phyloP scores from a whole-genome alignment of 35 echinoderm and acorn worm species.

The Chiridota heheva region DNA sequence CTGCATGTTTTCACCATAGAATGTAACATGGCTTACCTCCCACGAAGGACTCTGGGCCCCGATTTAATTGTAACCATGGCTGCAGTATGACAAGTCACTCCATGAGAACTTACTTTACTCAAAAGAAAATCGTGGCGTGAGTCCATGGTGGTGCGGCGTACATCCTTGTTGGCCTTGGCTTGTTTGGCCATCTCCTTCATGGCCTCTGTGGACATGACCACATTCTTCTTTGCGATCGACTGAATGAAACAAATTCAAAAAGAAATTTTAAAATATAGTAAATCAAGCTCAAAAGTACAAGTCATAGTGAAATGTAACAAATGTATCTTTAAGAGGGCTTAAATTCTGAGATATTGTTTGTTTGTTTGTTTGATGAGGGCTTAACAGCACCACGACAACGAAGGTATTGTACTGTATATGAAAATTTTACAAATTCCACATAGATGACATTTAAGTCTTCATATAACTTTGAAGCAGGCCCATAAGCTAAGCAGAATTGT shows the following conservation, averaged over 20 bases:
- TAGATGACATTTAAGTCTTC: not conserved
- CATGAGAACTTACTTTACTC: too few relatives aligned
- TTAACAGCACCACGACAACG: not conserved
- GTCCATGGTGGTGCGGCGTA: conserved; percentile 73
- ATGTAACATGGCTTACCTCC: too few relatives aligned
- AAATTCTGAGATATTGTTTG: not conserved
- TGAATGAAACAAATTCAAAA: too few relatives aligned
- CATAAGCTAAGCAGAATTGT: not conserved
- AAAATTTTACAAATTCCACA: not conserved
- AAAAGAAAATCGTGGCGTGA: too few relatives aligned
- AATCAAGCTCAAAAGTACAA: not conserved
- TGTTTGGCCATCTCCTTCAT: conserved; percentile 99
- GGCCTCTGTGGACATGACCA: conserved; percentile 92
- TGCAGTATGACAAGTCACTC: too few relatives aligned
- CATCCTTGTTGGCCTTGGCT: conserved; percentile 94
- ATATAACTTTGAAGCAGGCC: not conserved
- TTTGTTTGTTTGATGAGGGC: too few relatives aligned
- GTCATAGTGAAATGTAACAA: not conserved
- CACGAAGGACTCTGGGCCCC: too few relatives aligned
- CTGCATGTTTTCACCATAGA: too few relatives aligned
- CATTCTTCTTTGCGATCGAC: conserved; percentile 96
- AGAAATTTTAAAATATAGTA: not conserved
- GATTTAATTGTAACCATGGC: too few relatives aligned
- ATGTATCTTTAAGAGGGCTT: not conserved
- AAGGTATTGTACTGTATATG: not conserved